A percentile compares a stretch with the other conserved stretches of the same genome.
Evolutionary conservation across 1,140 invertebrate species (phyloP).

Genomic region (Drepana arcuata): DNA sequence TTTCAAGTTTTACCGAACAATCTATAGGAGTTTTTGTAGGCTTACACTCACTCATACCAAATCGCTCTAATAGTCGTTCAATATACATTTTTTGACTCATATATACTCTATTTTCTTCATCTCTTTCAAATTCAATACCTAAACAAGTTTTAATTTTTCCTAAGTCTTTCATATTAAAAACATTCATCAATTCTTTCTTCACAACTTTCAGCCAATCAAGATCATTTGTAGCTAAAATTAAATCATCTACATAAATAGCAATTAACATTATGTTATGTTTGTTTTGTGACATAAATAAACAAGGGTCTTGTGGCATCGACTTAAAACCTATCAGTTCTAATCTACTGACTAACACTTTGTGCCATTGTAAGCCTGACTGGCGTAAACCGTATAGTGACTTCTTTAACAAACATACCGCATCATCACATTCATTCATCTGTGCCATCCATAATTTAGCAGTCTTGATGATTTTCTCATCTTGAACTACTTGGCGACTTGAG

Average conservation of each 20-base stretch:
- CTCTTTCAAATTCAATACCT: constrained; percentile 14
- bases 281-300: not conserved
- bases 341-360: constrained; percentile 12
- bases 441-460: constrained; percentile 8
- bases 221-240: constrained; percentile 17
- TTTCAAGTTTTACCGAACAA: constrained; percentile 8
- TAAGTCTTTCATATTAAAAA: constrained; percentile 17
- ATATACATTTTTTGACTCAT: constrained; percentile 10
- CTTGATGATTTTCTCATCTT: constrained; percentile 8
- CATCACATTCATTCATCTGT: constrained; percentile 13
- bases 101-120: constrained; percentile 13
- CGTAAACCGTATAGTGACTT: constrained; percentile 18
- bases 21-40: constrained; percentile 10
- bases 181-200: constrained; percentile 5
- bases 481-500: constrained; percentile 2
- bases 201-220: constrained; percentile 4
- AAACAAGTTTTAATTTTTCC: constrained; percentile 13
- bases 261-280: constrained; percentile 12
- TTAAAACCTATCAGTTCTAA: constrained; percentile 13
- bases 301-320: constrained; percentile 6
- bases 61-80: constrained; percentile 6
- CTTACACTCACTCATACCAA: constrained; percentile 12
- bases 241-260: constrained; percentile 21
- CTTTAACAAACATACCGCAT: constrained; percentile 15
- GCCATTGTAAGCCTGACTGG: constrained; percentile 19